Percentiles rank a stretch among this genome's conserved stretches.
phyloP scores from a whole-genome alignment of 2,113 vertebrate genomes.

The Chionodraco myersi region DNA sequence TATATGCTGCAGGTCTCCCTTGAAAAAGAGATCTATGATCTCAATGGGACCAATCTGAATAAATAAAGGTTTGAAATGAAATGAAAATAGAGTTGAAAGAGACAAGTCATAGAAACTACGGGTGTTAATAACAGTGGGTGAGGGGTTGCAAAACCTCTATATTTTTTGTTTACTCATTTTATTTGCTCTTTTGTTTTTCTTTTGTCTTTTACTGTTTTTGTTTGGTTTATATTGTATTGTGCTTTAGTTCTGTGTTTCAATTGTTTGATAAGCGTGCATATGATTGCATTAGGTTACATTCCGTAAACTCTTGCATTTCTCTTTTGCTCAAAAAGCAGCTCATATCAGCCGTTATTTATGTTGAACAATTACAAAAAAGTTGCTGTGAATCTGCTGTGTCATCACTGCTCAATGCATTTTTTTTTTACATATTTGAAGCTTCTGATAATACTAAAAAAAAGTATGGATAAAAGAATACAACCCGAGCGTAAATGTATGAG shows the following conservation, averaged over 20 bases:
- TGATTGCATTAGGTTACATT: not conserved
- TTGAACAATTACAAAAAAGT: slow-evolving; percentile 2
- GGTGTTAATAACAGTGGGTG: not conserved
- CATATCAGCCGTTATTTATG: not conserved
- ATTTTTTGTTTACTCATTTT: too few relatives aligned
- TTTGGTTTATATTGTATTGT: not conserved
- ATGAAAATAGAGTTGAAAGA: slow-evolving; percentile 19
- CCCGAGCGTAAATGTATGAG: not conserved
- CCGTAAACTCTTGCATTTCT: not conserved
- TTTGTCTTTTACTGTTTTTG: not conserved
- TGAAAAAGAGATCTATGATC: too few relatives aligned
- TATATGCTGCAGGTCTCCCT: too few relatives aligned
- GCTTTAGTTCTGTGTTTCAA: not conserved
- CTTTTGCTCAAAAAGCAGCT: not conserved
- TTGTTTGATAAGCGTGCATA: not conserved
- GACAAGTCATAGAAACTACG: slow-evolving; percentile 30
- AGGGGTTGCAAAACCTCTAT: too few relatives aligned
- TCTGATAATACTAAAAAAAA: not conserved
- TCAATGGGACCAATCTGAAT: too few relatives aligned
- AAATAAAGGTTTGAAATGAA: too few relatives aligned
- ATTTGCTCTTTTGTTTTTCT: too few relatives aligned
- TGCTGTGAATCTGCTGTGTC: slow-evolving; percentile 23
- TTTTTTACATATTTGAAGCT: not conserved
- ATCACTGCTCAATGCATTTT: slow-evolving; percentile 1
- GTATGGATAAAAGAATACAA: not conserved